Evolutionary conservation across 2,888 invertebrate species (phyloP).

Genomic region (Diploptera punctata): DNA sequence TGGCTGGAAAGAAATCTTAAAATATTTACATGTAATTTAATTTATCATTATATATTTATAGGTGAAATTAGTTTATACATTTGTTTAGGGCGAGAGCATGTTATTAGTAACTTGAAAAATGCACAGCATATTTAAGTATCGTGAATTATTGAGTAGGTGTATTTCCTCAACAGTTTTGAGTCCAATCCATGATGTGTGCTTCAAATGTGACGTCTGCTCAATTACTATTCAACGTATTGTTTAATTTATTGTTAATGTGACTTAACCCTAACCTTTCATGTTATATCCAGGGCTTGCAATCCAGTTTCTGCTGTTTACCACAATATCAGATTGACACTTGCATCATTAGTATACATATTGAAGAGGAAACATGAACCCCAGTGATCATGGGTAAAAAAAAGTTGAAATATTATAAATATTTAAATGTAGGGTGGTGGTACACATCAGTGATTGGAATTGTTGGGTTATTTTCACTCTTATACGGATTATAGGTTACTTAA

Average conservation of each 20-base stretch:
- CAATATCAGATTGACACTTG: conserved; percentile 33
- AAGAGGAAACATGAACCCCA: conserved; percentile 70
- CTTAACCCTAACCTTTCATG: conserved; percentile 30
- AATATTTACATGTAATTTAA: neutral
- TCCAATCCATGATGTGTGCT: neutral
- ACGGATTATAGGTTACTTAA: too few relatives aligned
- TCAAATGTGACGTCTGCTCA: neutral
- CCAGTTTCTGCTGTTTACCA: conserved; percentile 39
- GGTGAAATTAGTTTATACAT: neutral
- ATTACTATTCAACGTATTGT: neutral
- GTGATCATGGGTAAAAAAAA: conserved; percentile 75
- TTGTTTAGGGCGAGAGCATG: neutral
- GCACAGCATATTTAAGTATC: neutral
- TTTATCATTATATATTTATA: neutral
- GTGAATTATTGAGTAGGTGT: neutral
- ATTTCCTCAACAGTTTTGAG: neutral
- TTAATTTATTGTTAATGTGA: neutral
- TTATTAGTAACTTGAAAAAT: neutral
- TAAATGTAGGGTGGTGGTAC: conserved; percentile 41
- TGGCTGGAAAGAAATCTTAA: conserved; percentile 23
- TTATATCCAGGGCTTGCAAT: conserved; percentile 38
- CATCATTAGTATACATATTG: conserved; percentile 39
- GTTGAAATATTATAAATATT: conserved; percentile 34
- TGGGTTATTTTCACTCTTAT: neutral
- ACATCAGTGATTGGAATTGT: conserved; percentile 16